Conservation (phyloP, 2,797 vertebrate genomes). For the Rhinophrynus dorsalis region DNA sequence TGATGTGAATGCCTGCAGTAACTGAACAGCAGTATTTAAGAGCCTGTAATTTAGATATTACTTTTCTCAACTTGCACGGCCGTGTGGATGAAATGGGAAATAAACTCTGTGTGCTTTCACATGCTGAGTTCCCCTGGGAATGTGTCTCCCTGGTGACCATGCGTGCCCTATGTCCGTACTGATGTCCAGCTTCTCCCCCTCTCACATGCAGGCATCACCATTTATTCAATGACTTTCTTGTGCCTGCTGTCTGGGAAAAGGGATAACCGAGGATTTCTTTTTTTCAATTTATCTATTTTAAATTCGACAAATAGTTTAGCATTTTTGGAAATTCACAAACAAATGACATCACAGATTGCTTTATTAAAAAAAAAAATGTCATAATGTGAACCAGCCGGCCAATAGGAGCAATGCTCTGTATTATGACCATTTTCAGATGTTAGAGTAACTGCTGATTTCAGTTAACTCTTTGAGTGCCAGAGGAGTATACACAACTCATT, state of each 20-base stretch:
- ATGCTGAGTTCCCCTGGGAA: conserved; percentile 55
- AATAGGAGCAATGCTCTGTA: background rate
- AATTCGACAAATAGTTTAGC: conserved; percentile 5
- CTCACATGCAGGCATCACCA: conserved; percentile 7
- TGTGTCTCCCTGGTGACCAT: conserved; percentile 53
- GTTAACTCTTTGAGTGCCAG: too few species aligned
- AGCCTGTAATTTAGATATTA: conserved; percentile 50
- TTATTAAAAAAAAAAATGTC: background rate
- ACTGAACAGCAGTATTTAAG: background rate
- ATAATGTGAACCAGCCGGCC: conserved; percentile 16
- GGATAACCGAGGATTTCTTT: background rate
- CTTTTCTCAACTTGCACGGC: conserved; percentile 34
- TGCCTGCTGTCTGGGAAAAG: conserved; percentile 28
- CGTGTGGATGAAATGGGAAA: conserved; percentile 52
- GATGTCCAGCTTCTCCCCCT: conserved; percentile 51
- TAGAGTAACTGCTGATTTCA: background rate
- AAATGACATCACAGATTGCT: background rate
- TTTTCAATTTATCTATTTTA: conserved; percentile 10
- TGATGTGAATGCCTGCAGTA: background rate
- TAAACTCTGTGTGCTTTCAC: conserved; percentile 49
- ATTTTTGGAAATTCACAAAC: background rate
- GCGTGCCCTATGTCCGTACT: conserved; percentile 51
- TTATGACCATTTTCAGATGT: background rate
- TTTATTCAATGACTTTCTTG: conserved; percentile 22
- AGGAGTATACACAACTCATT: too few species aligned